These are phyloP conservation scores for Boloria selene DNA, from an alignment of 2,888 invertebrate species.

Conservation along the genomic window DNA sequence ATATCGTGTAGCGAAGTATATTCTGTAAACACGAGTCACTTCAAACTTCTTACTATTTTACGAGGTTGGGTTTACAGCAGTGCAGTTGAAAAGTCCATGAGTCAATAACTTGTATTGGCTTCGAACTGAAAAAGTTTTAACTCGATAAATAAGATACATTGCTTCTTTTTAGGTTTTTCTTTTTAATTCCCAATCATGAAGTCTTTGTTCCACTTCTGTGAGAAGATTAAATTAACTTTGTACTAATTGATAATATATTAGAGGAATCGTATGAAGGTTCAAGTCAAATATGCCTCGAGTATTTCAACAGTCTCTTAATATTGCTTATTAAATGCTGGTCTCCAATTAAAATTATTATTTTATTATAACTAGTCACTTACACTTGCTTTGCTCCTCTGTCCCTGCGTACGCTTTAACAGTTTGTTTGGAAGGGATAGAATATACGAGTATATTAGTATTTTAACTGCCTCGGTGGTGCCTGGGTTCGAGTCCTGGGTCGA, in stretches of 20 bases:
- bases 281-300: no score
- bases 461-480: no score
- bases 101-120: slow-evolving; percentile 44
- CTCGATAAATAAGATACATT: slow-evolving; percentile 45
- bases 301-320: no score
- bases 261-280: no score
- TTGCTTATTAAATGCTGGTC: no score
- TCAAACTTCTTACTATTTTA: slow-evolving; percentile 31
- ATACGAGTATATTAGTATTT: no score
- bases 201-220: slow-evolving; percentile 7
- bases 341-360: no score
- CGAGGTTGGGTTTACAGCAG: slow-evolving; percentile 38
- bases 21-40: slow-evolving; percentile 30
- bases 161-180: slow-evolving; percentile 37
- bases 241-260: not conserved
- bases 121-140: slow-evolving; percentile 41
- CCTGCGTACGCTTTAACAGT: no score
- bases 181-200: slow-evolving; percentile 30
- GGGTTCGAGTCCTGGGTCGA: no score
- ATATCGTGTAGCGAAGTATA: slow-evolving; percentile 16
- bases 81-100: slow-evolving; percentile 42
- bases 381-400: no score
- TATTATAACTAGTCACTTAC: no score
- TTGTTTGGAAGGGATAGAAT: no score
- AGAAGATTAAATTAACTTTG: slow-evolving; percentile 11